Evolutionary conservation across 2,113 vertebrate genomes (phyloP).

Genomic region (Protobothrops flavoviridis): DNA sequence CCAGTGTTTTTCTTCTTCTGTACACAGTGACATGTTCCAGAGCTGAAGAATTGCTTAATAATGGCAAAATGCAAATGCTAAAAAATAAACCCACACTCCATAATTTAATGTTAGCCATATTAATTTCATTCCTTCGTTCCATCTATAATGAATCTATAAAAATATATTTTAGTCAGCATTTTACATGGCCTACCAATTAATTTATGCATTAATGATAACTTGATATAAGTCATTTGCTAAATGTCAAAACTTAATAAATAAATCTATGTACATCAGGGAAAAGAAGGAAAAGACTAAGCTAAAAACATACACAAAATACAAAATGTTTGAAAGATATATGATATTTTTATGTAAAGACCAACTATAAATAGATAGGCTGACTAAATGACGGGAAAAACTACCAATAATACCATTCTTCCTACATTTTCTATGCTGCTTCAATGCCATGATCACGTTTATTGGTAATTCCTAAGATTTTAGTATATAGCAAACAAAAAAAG

Average conservation of each 20-base stretch:
- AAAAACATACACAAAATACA: not conserved
- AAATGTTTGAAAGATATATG: not conserved
- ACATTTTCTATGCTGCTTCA: not conserved
- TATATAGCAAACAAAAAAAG: not conserved
- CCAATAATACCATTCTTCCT: not conserved
- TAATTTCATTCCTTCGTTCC: slow-evolving; percentile 3
- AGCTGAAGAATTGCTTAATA: not conserved
- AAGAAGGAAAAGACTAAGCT: not conserved
- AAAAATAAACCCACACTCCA: not conserved
- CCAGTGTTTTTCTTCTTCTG: not conserved
- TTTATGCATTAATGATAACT: not conserved
- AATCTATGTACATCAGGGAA: not conserved
- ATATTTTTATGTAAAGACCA: not conserved
- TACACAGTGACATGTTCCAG: not conserved
- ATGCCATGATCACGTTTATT: not conserved
- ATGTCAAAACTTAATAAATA: not conserved
- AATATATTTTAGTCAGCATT: not conserved
- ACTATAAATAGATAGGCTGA: not conserved
- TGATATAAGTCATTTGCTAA: not conserved
- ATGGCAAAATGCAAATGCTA: slow-evolving; percentile 7
- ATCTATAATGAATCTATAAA: not conserved
- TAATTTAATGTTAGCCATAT: not conserved
- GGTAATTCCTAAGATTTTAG: not conserved
- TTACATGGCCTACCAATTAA: not conserved
- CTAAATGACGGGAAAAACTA: not conserved